Conservation (phyloP, 2,797 vertebrate species). For the Peromyscus melanophrys region DNA sequence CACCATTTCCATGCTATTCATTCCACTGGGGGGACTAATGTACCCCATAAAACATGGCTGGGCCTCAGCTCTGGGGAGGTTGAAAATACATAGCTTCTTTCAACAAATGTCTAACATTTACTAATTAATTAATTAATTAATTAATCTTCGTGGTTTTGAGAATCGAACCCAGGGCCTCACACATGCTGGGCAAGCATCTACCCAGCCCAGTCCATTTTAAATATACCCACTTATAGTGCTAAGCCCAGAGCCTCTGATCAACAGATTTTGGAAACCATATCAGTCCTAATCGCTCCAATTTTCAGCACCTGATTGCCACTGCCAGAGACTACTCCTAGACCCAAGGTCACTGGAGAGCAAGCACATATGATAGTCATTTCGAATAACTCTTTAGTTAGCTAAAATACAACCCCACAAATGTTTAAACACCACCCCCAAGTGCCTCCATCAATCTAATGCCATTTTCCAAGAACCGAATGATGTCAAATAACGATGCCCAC, state of each 20-base stretch:
- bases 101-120: not conserved
- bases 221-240: not conserved
- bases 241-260: not conserved
- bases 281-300: not conserved
- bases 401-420: not conserved
- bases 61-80: not conserved
- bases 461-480: conserved; percentile 23
- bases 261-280: not conserved
- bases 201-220: not conserved
- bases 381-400: not conserved
- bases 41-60: not conserved
- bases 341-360: not conserved
- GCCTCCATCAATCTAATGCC: not conserved
- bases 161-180: not conserved
- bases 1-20: rapidly evolving
- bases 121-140: not conserved
- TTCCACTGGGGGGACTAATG: no score
- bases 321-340: not conserved
- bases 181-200: not conserved
- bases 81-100: not conserved
- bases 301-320: not conserved
- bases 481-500: conserved; percentile 53
- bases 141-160: not conserved
- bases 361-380: not conserved
- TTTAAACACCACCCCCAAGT: not conserved